Conservation (phyloP, 2,113 vertebrate genomes). For the Myotis yumanensis region DNA sequence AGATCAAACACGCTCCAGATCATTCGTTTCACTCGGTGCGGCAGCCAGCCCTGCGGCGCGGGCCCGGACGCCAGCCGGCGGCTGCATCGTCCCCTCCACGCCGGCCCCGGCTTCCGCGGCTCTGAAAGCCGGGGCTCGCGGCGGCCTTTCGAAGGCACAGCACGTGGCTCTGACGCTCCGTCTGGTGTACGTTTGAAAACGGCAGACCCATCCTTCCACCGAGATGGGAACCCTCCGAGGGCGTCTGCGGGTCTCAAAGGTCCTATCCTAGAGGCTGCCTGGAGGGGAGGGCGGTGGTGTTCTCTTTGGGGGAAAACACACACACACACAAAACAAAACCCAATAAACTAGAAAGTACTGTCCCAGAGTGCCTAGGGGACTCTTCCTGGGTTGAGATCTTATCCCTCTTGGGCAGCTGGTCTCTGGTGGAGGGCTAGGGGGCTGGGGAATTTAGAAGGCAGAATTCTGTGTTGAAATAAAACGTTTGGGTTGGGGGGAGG, state of each 20-base stretch:
- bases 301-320: not conserved
- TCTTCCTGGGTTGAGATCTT: not conserved
- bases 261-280: not conserved
- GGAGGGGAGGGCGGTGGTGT: not conserved
- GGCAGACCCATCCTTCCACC: not conserved
- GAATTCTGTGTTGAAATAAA: conserved; percentile 32
- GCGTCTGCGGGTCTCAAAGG: not conserved
- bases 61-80: not conserved
- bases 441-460: not conserved
- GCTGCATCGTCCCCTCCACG: not conserved
- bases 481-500: not conserved
- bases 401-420: not conserved
- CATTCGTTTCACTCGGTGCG: conserved; percentile 8
- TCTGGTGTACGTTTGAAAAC: not conserved
- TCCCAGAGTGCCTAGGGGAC: not conserved
- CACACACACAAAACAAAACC: not conserved
- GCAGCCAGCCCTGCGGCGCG: not conserved
- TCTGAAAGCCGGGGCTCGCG: not conserved
- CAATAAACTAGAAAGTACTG: not conserved
- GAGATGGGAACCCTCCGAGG: not conserved
- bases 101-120: not conserved
- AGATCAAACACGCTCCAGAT: conserved; percentile 66
- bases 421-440: not conserved
- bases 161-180: conserved; percentile 62
- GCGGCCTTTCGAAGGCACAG: conserved; percentile 62